These are phyloP conservation scores for Leucophenga maculata DNA, from an alignment of 2,888 invertebrate species.

Conservation along the genomic window DNA sequence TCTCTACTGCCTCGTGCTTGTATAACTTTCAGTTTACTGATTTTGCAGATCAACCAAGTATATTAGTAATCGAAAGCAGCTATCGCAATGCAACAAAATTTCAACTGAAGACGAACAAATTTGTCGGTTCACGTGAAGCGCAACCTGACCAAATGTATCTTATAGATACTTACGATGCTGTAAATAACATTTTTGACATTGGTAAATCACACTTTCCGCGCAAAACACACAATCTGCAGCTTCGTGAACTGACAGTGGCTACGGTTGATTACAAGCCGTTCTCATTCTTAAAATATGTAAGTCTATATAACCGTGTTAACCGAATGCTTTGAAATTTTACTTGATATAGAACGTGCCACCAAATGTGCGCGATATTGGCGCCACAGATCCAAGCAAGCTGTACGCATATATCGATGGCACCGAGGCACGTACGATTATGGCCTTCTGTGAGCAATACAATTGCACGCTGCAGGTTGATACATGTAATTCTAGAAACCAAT, in stretches of 20 bases:
- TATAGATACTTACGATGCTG: constrained; percentile 55
- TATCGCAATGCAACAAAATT: constrained; percentile 41
- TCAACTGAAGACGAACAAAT: constrained; percentile 67
- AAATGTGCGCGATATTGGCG: constrained; percentile 52
- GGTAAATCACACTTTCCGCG: constrained; percentile 59
- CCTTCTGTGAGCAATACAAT: constrained; percentile 72
- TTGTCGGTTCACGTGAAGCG: constrained; percentile 56
- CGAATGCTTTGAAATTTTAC: background rate
- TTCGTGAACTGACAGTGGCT: constrained; percentile 62
- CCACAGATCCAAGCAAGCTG: constrained; percentile 28
- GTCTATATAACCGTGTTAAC: background rate
- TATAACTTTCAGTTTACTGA: no score
- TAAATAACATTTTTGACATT: constrained; percentile 39
- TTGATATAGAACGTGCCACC: background rate
- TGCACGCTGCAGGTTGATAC: constrained; percentile 71
- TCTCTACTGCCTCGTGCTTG: no score
- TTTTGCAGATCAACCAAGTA: constrained; percentile 60
- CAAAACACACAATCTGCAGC: constrained; percentile 60
- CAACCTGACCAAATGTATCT: constrained; percentile 47
- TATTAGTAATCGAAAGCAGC: constrained; percentile 54
- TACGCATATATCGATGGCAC: constrained; percentile 74
- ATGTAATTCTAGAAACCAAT: constrained; percentile 45
- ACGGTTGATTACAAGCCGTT: constrained; percentile 68
- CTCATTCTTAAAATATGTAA: constrained; percentile 60
- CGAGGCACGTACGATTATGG: constrained; percentile 71